Conservation (phyloP, 2,888 invertebrate species). For the Scaptomyza cyrtandrae region DNA sequence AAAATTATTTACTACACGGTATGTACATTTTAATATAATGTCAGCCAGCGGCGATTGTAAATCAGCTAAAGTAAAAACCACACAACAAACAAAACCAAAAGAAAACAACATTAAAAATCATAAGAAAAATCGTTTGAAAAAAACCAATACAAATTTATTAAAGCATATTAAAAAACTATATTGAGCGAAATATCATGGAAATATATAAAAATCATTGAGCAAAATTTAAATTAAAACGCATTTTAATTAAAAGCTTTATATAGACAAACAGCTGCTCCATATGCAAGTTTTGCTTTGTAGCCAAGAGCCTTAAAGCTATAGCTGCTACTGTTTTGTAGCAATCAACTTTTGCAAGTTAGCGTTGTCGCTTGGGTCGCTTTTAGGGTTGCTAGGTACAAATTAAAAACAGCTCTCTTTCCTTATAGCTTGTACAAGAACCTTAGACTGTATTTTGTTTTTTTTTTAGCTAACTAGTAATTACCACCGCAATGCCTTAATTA, state of each 20-base stretch:
- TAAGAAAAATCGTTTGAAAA: conserved; percentile 46
- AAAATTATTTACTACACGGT: conserved; percentile 70
- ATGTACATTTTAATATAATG: conserved; percentile 70
- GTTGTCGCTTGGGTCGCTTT: not conserved
- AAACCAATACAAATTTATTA: conserved; percentile 60
- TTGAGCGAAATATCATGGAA: conserved; percentile 78
- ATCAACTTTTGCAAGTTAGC: conserved; percentile 1
- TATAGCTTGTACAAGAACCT: conserved; percentile 16
- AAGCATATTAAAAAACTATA: conserved; percentile 61
- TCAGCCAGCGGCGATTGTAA: conserved; percentile 65
- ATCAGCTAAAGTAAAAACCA: conserved; percentile 63
- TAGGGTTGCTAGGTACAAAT: not conserved
- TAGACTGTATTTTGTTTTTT: not conserved
- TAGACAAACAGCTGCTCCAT: not conserved
- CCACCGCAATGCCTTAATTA: conserved; percentile 1
- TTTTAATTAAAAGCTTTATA: conserved; percentile 1
- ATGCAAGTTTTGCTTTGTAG: not conserved
- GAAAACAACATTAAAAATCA: conserved; percentile 27
- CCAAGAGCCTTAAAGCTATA: not conserved
- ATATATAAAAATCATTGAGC: conserved; percentile 78
- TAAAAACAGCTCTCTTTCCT: no score
- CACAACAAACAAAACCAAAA: conserved; percentile 28
- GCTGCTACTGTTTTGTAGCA: not conserved
- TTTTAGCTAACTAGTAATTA: conserved; percentile 21
- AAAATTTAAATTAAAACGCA: conserved; percentile 42